Percentiles rank a stretch among this genome's conserved stretches.
phyloP scores from a whole-genome alignment of 1,140 invertebrate species.

The Eumaeus atala region DNA sequence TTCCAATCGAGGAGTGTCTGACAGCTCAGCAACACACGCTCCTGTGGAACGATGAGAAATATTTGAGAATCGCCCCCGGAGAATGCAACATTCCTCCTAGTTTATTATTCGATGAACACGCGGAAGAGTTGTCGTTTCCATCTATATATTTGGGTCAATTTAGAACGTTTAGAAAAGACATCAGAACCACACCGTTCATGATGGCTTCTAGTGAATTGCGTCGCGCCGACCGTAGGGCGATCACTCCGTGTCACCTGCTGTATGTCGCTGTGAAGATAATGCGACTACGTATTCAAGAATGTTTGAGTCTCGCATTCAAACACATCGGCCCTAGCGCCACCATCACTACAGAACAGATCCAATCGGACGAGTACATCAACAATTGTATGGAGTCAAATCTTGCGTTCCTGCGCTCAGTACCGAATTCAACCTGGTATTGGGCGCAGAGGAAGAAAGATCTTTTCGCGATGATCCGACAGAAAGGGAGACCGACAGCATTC shows the following conservation, averaged over 20 bases:
- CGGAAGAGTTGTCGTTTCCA: slow-evolving; percentile 28
- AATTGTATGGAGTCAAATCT: slow-evolving; percentile 19
- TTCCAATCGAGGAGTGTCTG: slow-evolving; percentile 24
- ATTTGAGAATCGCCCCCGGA: slow-evolving; percentile 19
- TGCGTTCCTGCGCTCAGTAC: slow-evolving; percentile 15
- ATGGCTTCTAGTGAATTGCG: slow-evolving; percentile 16
- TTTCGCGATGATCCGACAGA: slow-evolving; percentile 53
- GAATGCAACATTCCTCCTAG: slow-evolving; percentile 18
- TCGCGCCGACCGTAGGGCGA: slow-evolving; percentile 14
- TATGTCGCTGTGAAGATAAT: slow-evolving; percentile 22
- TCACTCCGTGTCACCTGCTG: slow-evolving; percentile 21
- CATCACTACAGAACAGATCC: slow-evolving; percentile 16
- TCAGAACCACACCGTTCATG: slow-evolving; percentile 17
- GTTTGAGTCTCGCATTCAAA: slow-evolving; percentile 17
- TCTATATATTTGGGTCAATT: slow-evolving; percentile 25
- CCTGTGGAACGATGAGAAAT: slow-evolving; percentile 22
- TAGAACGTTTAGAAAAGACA: slow-evolving; percentile 21
- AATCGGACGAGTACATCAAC: slow-evolving; percentile 16
- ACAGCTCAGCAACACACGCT: slow-evolving; percentile 24
- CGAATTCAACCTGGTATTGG: slow-evolving; percentile 33
- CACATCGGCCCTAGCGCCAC: slow-evolving; percentile 13
- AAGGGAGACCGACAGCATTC: slow-evolving; percentile 42
- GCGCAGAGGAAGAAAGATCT: slow-evolving; percentile 43
- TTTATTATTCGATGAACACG: slow-evolving; percentile 25
- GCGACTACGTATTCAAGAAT: slow-evolving; percentile 15